These are phyloP conservation scores for Trididemnum clinides DNA, from an alignment of 23 tunicate genomes.

Conservation along the genomic window DNA sequence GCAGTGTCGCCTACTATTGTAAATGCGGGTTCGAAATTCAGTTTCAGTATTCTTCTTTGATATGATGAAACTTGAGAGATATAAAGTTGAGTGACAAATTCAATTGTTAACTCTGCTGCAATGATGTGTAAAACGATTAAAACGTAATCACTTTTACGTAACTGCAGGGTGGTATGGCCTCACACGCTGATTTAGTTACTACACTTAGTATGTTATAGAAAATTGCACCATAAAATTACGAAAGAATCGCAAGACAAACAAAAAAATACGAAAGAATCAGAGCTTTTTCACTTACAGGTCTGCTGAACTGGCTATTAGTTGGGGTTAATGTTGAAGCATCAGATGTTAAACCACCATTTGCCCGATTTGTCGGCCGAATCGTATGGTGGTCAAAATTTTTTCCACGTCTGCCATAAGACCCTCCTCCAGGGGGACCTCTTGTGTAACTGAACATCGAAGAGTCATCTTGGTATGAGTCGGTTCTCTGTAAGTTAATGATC, in stretches of 20 bases:
- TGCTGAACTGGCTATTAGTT: slow-evolving; percentile 58
- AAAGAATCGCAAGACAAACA: background rate
- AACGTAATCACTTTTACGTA: too few relatives aligned
- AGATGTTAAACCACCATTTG: slow-evolving; percentile 44
- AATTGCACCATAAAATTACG: too few relatives aligned
- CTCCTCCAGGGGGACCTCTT: slow-evolving; percentile 58
- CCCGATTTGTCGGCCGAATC: slow-evolving; percentile 95
- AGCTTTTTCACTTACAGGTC: slow-evolving; percentile 65
- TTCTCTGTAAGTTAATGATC: slow-evolving; percentile 24
- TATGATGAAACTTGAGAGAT: too few relatives aligned
- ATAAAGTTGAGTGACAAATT: too few relatives aligned
- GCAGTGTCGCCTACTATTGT: too few relatives aligned
- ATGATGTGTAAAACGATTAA: too few relatives aligned
- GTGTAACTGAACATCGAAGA: slow-evolving; percentile 64
- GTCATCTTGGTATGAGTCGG: slow-evolving; percentile 28
- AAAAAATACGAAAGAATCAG: background rate
- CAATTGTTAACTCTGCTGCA: too few relatives aligned
- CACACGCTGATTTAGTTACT: too few relatives aligned
- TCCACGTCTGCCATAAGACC: slow-evolving; percentile 12
- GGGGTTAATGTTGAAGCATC: slow-evolving; percentile 79
- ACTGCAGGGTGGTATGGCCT: too few relatives aligned
- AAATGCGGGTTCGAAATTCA: too few relatives aligned
- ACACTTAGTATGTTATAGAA: too few relatives aligned
- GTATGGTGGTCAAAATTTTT: slow-evolving; percentile 40
- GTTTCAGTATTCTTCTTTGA: too few relatives aligned